Evolutionary conservation across 2,888 invertebrate species (phyloP), one percentile per base, ranked within the genome.

Genomic region (Drosophila fulvimacula): DNA sequence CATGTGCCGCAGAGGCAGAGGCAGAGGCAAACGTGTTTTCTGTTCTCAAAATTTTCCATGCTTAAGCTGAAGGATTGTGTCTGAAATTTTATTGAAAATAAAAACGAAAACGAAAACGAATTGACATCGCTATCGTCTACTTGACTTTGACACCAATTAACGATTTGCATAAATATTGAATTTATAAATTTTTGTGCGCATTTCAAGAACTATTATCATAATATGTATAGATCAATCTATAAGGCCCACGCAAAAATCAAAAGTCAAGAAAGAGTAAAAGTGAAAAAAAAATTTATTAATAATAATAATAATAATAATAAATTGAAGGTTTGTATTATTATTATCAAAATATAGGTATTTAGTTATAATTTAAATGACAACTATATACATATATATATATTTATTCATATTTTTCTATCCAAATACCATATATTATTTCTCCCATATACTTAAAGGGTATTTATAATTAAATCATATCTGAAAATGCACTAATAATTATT

Each of bases 1-100:
- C 41, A 11, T 48, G 36, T 24, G 21, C 52, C 52, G 72, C 77
- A 36, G 39, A 51, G 52, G 6, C 51, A 30, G 15, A 42, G 13
- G 3, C 17, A n/a, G n/a, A 21, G 32, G 21, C 15, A 82, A 83
- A 83, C 83, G 52, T 61, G 87, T 87, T 82, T 84, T 10, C 53
- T 36, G 15, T 24, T 17, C 32, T 17, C 38, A 42, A 69, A 87
- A 89, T 81, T 88, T 88, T 88, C 88, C 87, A 89, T 24, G 24
- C 60, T 36, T 46, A 39, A 57, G 48, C 30, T 21, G 41, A 66
- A 69, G 63, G 49, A 69, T 38, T 55, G 36, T 34, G 51, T 30
- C n/a, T 52, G 24, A 59, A 52, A 30, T 51, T n/a, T 4, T 9
- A 4, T 4, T 34, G 42, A 42, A 42, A 42, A 42, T 10, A 0